Evolutionary conservation across 1,140 invertebrate species (phyloP).

Genomic region (Heliconius himera): DNA sequence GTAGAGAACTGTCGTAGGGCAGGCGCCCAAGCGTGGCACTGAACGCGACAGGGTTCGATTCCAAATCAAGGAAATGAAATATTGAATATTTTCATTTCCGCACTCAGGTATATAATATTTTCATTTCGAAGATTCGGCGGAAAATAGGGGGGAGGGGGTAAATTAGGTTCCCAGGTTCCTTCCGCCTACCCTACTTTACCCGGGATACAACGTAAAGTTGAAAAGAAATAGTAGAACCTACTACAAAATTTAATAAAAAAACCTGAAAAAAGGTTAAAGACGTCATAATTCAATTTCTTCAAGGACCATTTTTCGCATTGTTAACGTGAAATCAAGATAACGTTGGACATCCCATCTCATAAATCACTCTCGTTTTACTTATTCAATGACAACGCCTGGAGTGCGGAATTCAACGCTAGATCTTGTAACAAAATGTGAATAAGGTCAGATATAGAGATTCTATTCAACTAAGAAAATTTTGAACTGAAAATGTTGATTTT

Average conservation of each 20-base stretch:
- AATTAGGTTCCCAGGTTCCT: no score
- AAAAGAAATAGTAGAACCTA: no score
- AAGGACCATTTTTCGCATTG: background rate
- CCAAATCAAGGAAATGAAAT: no score
- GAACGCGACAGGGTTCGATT: no score
- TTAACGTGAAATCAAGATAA: conserved; percentile 13
- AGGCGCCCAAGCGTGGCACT: no score
- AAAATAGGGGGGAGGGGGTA: no score
- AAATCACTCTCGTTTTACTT: conserved; percentile 6
- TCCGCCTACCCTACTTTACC: no score
- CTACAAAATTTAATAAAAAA: background rate
- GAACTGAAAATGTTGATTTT: background rate
- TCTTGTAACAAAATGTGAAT: background rate
- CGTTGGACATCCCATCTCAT: conserved; percentile 5
- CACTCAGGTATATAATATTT: no score
- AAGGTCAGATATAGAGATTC: background rate
- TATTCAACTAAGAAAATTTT: background rate
- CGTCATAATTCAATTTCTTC: background rate
- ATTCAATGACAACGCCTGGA: background rate
- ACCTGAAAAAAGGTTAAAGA: background rate
- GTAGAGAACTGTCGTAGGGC: no score
- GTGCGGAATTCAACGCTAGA: background rate
- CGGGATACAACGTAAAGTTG: no score
- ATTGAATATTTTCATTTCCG: no score
- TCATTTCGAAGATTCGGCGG: no score